A percentile compares a stretch with the other conserved stretches of the same genome.
Conservation (phyloP, 2,888 invertebrate genomes). For the Tachina grossa region DNA sequence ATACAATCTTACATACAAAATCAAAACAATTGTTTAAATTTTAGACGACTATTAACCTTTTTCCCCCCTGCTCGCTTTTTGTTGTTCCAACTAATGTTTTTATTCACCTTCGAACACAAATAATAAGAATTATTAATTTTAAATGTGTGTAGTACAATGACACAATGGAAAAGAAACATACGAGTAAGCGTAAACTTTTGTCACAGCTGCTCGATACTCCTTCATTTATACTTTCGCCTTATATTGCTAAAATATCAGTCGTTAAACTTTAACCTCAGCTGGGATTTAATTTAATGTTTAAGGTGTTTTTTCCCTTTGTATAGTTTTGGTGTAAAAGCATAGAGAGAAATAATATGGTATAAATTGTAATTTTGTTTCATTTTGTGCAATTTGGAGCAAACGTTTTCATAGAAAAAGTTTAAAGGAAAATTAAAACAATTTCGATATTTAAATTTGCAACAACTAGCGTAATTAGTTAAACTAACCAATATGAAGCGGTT, state of each 20-base stretch:
- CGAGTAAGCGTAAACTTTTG: not conserved
- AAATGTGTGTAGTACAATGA: not conserved
- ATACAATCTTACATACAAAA: not conserved
- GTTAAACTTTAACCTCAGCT: not conserved
- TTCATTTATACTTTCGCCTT: not conserved
- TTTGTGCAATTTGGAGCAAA: no score
- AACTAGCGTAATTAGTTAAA: no score
- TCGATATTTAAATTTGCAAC: no score
- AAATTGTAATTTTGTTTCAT: no score
- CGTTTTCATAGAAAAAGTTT: no score
- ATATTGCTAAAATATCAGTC: not conserved
- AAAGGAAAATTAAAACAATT: no score
- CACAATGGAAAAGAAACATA: not conserved
- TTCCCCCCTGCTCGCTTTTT: not conserved
- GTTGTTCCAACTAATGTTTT: not conserved
- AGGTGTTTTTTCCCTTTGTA: not conserved
- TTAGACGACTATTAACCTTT: not conserved
- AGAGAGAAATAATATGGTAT: no score
- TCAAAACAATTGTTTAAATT: not conserved
- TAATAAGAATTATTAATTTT: slow-evolving; percentile 16
- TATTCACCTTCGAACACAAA: not conserved
- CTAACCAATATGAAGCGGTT: no score
- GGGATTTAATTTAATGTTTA: not conserved
- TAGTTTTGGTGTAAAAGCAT: no score
- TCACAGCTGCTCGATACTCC: not conserved